Evolutionary conservation across 37 sponge, comb jelly and placozoan species (phyloP).

Genomic region (Theonella swinhoei): DNA sequence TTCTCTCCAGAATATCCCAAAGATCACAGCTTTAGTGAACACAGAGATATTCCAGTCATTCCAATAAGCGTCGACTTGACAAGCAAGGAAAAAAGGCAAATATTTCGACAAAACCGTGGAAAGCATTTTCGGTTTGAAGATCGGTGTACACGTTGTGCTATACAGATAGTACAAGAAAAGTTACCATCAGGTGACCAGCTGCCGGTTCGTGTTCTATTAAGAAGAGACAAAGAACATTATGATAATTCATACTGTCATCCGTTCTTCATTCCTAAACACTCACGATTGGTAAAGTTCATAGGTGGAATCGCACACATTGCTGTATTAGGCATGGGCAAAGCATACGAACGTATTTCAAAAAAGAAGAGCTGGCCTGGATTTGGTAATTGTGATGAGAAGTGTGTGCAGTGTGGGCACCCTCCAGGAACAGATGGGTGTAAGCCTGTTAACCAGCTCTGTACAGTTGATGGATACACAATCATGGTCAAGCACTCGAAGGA

Average conservation of each 20-base stretch:
- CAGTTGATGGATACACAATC: background rate
- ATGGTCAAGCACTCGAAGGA: background rate
- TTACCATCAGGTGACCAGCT: background rate
- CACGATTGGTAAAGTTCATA: background rate
- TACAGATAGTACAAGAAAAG: background rate
- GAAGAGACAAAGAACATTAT: background rate
- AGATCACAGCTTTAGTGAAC: background rate
- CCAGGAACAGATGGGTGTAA: background rate
- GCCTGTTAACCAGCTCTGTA: background rate
- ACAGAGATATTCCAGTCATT: background rate
- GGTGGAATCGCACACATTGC: constrained; percentile 28
- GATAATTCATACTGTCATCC: constrained; percentile 41
- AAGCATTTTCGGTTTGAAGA: background rate
- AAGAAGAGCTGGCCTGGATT: background rate
- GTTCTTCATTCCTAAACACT: constrained; percentile 20
- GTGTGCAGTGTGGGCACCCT: background rate
- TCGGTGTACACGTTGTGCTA: background rate
- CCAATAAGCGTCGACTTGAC: background rate
- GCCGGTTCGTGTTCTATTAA: background rate
- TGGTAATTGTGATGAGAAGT: background rate
- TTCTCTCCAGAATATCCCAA: background rate
- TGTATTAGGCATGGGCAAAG: background rate
- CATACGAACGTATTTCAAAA: background rate
- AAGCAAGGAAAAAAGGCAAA: background rate
- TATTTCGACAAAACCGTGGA: background rate